Evolutionary conservation across 2,888 invertebrate species (phyloP), one percentile per base, ranked within the genome.

Genomic region (Diaprepes abbreviatus): DNA sequence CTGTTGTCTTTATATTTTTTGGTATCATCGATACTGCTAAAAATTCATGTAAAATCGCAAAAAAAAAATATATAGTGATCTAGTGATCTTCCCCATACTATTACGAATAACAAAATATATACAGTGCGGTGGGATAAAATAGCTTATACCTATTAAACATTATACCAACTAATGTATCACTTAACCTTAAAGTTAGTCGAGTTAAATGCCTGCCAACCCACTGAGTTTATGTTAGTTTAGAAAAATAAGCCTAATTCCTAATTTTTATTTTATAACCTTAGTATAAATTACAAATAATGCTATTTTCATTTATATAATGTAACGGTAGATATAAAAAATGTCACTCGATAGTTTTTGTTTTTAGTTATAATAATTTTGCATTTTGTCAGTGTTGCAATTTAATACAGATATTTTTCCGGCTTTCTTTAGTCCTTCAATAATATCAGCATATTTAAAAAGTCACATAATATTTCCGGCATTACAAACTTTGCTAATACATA

Each of bases 261-360:
- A n/a, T n/a, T n/a, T 59, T 59, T 59, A 59, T 59, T 59, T 59
- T 59, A n/a, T 59, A 59, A 58, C 24, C 43, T 43, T 31, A 59
- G 28, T 31, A 43, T 59, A 59, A 16, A 31, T 40, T 58, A 48
- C 3, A 12, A 24, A 17, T 48, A 48, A 48, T 24, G 59, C 59
- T 45, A n/a, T 59, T 59, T 45, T 14, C 43, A 33, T 43, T 59
- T 40, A 24, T 40, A 45, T 45, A 45, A 45, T 28, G 3, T 59
- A 59, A 40, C n/a, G 10, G 14, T 58, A 59, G 17, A 45, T 59
- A 45, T 21, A 57, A 40, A 38, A 12, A 17, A 54, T 31, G 10
- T 43, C 45, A 45, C 43, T 59, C 31, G 12, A 43, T 43, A 21
- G 33, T 59, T 59, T 59, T 59, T 55, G 14, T 33, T 35, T 48